phyloP scores from a whole-genome alignment of 2,888 invertebrate species.

The Lasiommata megera region DNA sequence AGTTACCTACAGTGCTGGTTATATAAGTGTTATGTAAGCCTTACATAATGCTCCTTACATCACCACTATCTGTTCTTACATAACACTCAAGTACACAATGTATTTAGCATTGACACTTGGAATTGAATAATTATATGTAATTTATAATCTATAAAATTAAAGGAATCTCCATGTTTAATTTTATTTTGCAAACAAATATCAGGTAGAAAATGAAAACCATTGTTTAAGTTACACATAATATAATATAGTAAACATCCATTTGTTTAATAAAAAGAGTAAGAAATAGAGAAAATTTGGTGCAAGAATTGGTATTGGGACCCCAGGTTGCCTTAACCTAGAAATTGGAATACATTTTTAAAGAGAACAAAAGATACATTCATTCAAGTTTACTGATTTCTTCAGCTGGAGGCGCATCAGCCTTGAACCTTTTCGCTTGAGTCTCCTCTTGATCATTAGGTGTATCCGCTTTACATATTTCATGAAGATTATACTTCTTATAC shows the following conservation, averaged over 20 bases:
- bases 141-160: not conserved
- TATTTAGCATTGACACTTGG: not conserved
- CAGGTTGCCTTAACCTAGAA: conserved; percentile 58
- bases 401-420: conserved; percentile 50
- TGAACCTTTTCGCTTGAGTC: conserved; percentile 70
- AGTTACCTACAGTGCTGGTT: conserved; percentile 13
- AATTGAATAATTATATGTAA: not conserved
- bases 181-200: not conserved
- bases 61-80: conserved; percentile 7
- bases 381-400: conserved; percentile 39
- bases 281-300: conserved; percentile 55
- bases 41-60: conserved; percentile 19
- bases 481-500: conserved; percentile 92
- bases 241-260: conserved; percentile 34
- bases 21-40: conserved; percentile 21
- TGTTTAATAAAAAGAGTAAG: conserved; percentile 35
- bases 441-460: conserved; percentile 58
- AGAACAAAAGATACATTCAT: conserved; percentile 20
- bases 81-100: conserved; percentile 11
- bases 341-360: conserved; percentile 35
- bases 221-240: conserved; percentile 29
- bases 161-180: too few species aligned
- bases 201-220: conserved; percentile 22
- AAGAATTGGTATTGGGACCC: conserved; percentile 65
- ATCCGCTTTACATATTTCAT: conserved; percentile 82